Conservation (phyloP, 2,113 vertebrate species). For the Odobenus rosmarus region DNA sequence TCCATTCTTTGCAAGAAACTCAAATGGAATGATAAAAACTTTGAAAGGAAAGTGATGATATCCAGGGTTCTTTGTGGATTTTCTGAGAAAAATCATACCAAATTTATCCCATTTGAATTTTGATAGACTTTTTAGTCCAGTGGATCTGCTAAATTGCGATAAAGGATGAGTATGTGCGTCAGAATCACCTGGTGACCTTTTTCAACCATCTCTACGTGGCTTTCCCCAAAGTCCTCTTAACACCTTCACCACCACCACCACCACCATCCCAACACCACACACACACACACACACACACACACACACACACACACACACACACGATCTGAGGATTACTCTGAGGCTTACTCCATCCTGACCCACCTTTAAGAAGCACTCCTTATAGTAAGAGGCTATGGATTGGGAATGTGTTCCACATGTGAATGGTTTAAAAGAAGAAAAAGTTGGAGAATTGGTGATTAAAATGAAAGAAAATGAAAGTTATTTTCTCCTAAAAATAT, state of each 20-base stretch:
- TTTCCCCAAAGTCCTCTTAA: not conserved
- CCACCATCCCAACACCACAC: accelerated
- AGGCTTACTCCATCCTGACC: not conserved
- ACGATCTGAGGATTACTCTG: not conserved
- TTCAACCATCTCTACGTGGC: not conserved
- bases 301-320: not conserved
- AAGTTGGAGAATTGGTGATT: not conserved
- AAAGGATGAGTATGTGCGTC: not conserved
- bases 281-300: no score
- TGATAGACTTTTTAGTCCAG: not conserved
- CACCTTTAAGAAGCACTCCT: not conserved
- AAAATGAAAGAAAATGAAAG: not conserved
- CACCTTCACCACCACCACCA: accelerated
- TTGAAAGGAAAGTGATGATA: not conserved
- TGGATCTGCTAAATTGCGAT: not conserved
- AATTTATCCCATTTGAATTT: not conserved
- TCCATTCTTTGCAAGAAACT: not conserved
- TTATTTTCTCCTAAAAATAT: not conserved
- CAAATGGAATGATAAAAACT: not conserved
- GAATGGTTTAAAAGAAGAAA: not conserved
- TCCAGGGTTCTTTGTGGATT: not conserved
- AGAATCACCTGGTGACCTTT: not conserved
- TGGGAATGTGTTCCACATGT: not conserved
- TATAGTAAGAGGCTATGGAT: not conserved
- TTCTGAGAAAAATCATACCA: not conserved